Evolutionary conservation across 2,888 invertebrate genomes (phyloP).

Genomic region (Lampropteryx suffumata): DNA sequence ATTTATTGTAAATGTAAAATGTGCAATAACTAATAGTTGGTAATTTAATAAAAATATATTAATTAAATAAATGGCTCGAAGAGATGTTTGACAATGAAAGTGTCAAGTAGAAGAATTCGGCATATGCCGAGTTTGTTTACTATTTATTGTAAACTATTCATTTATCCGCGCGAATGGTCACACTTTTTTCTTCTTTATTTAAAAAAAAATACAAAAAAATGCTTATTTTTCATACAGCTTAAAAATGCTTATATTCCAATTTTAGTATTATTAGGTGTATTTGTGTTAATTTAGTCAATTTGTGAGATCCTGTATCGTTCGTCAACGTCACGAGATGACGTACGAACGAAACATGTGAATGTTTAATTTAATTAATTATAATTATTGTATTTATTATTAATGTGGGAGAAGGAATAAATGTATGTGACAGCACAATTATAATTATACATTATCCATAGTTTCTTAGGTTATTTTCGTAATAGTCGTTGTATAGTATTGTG

Average conservation of each 20-base stretch:
- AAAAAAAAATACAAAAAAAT: conserved; percentile 45
- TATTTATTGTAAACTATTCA: conserved; percentile 76
- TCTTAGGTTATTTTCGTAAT: conserved; percentile 62
- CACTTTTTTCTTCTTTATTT: conserved; percentile 41
- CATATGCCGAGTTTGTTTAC: conserved; percentile 59
- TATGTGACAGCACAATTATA: conserved; percentile 69
- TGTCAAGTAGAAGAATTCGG: conserved; percentile 42
- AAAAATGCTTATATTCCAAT: conserved; percentile 68
- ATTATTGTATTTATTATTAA: conserved; percentile 46
- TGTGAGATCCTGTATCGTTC: conserved; percentile 56
- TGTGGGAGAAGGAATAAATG: conserved; percentile 37
- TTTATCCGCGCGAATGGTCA: conserved; percentile 55
- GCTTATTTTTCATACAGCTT: conserved; percentile 66
- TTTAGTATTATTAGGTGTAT: conserved; percentile 71
- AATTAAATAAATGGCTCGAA: conserved; percentile 70
- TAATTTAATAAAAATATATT: conserved; percentile 80
- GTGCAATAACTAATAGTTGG: conserved; percentile 83
- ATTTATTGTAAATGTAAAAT: conserved; percentile 83
- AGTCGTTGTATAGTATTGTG: conserved; percentile 78
- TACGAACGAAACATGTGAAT: conserved; percentile 33
- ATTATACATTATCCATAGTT: conserved; percentile 55
- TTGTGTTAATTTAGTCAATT: conserved; percentile 70
- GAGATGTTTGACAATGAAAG: conserved; percentile 61
- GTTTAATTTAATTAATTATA: conserved; percentile 52
- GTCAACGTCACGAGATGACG: conserved; percentile 36